These are phyloP conservation scores for Sebastes cheni DNA, from an alignment of 2,797 vertebrate genomes.

Conservation along the genomic window DNA sequence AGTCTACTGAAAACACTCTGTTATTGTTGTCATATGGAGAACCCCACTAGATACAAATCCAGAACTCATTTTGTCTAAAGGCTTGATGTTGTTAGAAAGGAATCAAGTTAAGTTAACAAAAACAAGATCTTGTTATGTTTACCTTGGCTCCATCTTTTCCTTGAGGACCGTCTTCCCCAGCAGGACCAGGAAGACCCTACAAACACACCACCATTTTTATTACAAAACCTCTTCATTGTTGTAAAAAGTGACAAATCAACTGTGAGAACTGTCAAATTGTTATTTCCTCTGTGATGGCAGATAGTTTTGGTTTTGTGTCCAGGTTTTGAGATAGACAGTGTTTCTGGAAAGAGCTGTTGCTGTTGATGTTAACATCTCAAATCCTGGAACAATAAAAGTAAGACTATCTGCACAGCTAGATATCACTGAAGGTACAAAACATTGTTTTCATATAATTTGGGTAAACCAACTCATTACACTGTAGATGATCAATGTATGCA, in stretches of 20 bases:
- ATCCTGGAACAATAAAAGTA: background rate
- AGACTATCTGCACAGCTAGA: background rate
- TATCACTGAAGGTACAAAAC: background rate
- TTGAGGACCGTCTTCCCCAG: constrained; percentile 93
- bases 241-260: background rate
- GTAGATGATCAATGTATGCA: background rate
- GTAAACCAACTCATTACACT: background rate
- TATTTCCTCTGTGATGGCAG: background rate
- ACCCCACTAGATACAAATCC: background rate
- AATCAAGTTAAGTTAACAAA: background rate
- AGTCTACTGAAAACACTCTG: background rate
- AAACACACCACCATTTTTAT: constrained; percentile 35
- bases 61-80: background rate
- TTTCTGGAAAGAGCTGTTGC: background rate
- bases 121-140: constrained; percentile 28
- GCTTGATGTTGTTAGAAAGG: background rate
- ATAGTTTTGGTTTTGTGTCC: background rate
- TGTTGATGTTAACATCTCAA: background rate
- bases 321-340: background rate
- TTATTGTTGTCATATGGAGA: background rate
- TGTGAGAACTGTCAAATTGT: background rate
- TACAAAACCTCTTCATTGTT: background rate
- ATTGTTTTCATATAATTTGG: background rate
- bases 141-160: constrained; percentile 96
- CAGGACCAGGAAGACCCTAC: constrained; percentile 89